Base-by-base conservation (phyloP, 2,888 invertebrate species). In the Pammene aurita region DNA sequence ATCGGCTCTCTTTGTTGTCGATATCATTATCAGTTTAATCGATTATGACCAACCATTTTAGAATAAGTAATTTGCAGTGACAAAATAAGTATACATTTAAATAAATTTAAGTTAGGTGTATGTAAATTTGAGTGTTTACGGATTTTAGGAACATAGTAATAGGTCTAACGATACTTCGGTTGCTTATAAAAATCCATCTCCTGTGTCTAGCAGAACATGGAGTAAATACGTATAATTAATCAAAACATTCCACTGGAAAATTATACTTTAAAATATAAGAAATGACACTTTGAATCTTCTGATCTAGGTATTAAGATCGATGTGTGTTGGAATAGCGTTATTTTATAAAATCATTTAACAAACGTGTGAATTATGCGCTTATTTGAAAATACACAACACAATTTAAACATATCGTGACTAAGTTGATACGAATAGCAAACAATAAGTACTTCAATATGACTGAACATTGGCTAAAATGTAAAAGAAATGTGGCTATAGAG, bases 131-230 rank as follows among this genome's bases (percentile, higher is more conserved):
- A 26, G 26, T 26, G 26, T 26, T 26, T 26, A 26, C 26, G 26
- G 26, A 26, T 26, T 26, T 1, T 26, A 26, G 1, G 26, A 26
- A 26, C 4, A 26, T 4, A 26, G 2, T 26, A 26, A 26, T 26
- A 26, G 64, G 52, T 58, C 52, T 10, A 52, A 63, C 44, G 44
- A 64, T 52, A 64, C 38, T 63, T 68, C 16, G 57, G 56, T 68
- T 10, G 48, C 44, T 14, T 58, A 68, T 44, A 60, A 42, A 56
- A 72, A 76, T 78, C 80, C 81, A 82, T 81, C 83, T 79, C 81
- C 83, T 82, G 82, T 83, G 83, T 80, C 64, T 75, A 78, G 80
- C 78, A 42, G 14, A 41, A 70, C 72, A 73, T 77, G 75, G 74
- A 52, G 41, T 70, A 41, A 58, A 50, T 54, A 67, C 44, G 60